phyloP scores from a whole-genome alignment of 2,113 vertebrate genomes.

The Cynopterus brachyotis region DNA sequence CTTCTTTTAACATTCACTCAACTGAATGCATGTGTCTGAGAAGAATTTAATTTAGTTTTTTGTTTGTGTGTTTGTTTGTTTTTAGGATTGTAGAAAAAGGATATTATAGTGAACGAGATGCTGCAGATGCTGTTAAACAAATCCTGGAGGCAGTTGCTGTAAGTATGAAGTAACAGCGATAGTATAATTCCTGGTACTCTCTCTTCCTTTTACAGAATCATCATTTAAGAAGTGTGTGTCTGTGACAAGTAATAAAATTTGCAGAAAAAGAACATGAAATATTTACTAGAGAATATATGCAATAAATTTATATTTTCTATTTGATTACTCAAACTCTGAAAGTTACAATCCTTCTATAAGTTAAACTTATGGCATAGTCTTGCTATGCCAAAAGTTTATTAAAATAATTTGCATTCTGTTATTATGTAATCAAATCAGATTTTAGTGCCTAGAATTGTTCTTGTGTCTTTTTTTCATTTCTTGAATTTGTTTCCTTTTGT shows the following conservation, averaged over 20 bases:
- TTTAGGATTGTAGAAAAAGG: constrained; percentile 93
- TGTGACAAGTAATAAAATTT: neutral
- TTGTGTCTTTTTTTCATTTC: neutral
- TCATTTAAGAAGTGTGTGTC: neutral
- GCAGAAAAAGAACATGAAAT: neutral
- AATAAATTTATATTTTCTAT: neutral
- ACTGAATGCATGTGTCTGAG: constrained; percentile 30
- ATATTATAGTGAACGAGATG: constrained; percentile 92
- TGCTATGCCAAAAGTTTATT: neutral
- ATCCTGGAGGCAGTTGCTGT: constrained; percentile 92
- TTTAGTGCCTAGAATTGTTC: neutral
- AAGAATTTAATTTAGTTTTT: neutral
- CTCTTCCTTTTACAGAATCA: neutral
- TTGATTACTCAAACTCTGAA: neutral
- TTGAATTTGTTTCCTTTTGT: neutral
- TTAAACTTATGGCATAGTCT: no score
- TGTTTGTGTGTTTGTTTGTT: constrained; percentile 19
- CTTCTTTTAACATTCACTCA: constrained; percentile 33
- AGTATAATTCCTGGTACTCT: neutral
- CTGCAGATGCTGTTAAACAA: constrained; percentile 92
- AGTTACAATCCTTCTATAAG: neutral
- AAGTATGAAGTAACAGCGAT: constrained; percentile 79
- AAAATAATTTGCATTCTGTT: neutral
- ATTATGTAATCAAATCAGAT: neutral
- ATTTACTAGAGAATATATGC: neutral